Evolutionary conservation across 2,113 vertebrate genomes (phyloP).

Genomic region (Hystrix brachyura): DNA sequence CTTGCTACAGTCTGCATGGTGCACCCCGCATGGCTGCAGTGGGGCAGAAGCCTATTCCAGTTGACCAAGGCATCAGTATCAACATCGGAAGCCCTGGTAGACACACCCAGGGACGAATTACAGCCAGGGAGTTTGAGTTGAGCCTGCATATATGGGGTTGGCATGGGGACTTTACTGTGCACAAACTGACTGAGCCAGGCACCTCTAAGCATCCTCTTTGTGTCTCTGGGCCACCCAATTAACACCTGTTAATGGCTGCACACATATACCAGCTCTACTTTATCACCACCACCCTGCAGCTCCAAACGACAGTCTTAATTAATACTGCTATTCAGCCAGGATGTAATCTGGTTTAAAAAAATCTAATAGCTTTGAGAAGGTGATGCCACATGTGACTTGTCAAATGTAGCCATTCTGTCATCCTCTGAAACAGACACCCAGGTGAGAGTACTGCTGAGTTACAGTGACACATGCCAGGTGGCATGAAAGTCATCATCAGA

Average conservation of each 20-base stretch:
- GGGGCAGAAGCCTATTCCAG: background rate
- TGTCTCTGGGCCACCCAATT: slow-evolving; percentile 47
- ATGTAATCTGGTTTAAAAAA: background rate
- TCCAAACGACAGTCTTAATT: slow-evolving; percentile 69
- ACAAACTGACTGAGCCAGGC: background rate
- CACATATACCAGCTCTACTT: background rate
- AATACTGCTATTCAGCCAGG: slow-evolving; percentile 44
- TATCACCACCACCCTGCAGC: slow-evolving; percentile 22
- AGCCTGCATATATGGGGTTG: background rate
- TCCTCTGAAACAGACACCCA: slow-evolving; percentile 58
- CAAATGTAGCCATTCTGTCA: background rate
- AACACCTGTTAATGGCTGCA: slow-evolving; percentile 67
- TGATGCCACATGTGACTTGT: slow-evolving; percentile 7
- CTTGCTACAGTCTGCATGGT: too few relatives aligned
- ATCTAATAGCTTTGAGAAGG: slow-evolving; percentile 60
- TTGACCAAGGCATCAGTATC: background rate
- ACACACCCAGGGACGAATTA: background rate
- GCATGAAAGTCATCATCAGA: slow-evolving; percentile 30
- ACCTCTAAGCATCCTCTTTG: background rate
- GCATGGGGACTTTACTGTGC: background rate
- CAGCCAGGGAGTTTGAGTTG: background rate
- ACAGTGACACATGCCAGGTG: background rate
- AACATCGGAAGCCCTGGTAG: background rate
- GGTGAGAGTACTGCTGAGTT: slow-evolving; percentile 34
- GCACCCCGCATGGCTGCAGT: background rate